Percentiles rank a stretch among this genome's conserved stretches.
Conservation (phyloP, 1,140 invertebrate genomes). For the Meteorus sp. region DNA sequence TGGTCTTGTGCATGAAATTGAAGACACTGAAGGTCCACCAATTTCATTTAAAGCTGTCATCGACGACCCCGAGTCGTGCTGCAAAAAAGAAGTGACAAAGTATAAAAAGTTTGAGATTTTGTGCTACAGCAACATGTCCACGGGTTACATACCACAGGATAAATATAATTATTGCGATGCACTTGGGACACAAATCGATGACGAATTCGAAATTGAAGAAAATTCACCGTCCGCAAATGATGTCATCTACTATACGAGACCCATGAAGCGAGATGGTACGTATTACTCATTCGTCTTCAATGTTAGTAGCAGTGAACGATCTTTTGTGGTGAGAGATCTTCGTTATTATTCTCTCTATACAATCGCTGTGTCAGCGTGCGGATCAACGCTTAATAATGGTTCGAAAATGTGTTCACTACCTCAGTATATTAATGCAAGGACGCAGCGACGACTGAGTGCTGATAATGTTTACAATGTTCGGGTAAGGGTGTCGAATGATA, state of each 20-base stretch:
- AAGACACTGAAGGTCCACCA: conserved; percentile 21
- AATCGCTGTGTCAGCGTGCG: conserved; percentile 60
- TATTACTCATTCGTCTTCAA: conserved; percentile 37
- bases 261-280: conserved; percentile 15
- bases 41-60: conserved; percentile 29
- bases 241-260: neutral
- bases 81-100: conserved; percentile 28
- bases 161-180: conserved; percentile 38
- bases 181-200: neutral
- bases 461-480: conserved; percentile 49
- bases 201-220: neutral
- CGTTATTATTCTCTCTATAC: conserved; percentile 58
- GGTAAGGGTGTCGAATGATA: conserved; percentile 36
- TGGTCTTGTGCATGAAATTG: conserved; percentile 28
- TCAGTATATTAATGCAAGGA: conserved; percentile 46
- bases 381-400: conserved; percentile 36
- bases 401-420: conserved; percentile 39
- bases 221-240: neutral
- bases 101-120: conserved; percentile 41
- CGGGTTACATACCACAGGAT: conserved; percentile 32
- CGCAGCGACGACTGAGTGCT: conserved; percentile 38
- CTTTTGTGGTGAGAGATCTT: conserved; percentile 45
- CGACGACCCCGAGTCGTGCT: conserved; percentile 30
- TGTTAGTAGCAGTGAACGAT: conserved; percentile 35
- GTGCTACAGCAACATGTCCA: conserved; percentile 37